These are phyloP conservation scores for Diplodus sargus DNA, from an alignment of 2,797 vertebrate species.

Conservation along the genomic window DNA sequence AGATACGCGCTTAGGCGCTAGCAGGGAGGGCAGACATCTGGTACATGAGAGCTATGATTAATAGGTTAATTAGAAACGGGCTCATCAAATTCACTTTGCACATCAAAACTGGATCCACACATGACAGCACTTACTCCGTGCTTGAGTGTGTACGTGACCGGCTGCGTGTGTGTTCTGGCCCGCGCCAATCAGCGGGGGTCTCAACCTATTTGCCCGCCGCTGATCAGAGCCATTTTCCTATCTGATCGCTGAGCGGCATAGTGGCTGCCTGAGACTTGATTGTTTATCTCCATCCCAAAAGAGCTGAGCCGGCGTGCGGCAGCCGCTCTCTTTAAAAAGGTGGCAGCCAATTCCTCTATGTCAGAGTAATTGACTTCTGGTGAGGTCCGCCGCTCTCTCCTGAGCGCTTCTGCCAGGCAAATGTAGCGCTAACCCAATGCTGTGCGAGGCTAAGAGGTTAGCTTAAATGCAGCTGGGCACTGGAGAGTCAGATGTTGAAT, in stretches of 20 bases:
- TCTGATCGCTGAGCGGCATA: conserved; percentile 62
- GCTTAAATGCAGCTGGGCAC: conserved; percentile 48
- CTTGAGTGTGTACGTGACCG: conserved; percentile 34
- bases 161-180: conserved; percentile 41
- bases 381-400: conserved; percentile 40
- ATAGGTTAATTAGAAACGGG: conserved; percentile 82
- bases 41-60: conserved; percentile 79
- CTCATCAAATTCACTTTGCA: conserved; percentile 75
- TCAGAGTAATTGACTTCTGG: conserved; percentile 72
- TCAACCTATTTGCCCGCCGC: conserved; percentile 47
- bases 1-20: neutral
- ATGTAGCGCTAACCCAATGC: conserved; percentile 35
- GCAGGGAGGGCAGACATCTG: conserved; percentile 77
- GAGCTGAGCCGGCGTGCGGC: conserved; percentile 56
- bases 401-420: conserved; percentile 36
- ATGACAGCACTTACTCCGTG: conserved; percentile 50
- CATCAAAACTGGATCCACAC: conserved; percentile 70
- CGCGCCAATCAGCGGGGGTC: conserved; percentile 38
- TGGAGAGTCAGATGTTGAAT: conserved; percentile 69
- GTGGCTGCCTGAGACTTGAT: conserved; percentile 48
- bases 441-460: conserved; percentile 58
- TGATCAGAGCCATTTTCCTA: conserved; percentile 68
- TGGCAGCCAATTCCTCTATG: conserved; percentile 63
- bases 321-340: conserved; percentile 42
- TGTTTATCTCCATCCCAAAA: conserved; percentile 69